Conservation (phyloP, 1,140 invertebrate species). For the Luehdorfia chinensis region DNA sequence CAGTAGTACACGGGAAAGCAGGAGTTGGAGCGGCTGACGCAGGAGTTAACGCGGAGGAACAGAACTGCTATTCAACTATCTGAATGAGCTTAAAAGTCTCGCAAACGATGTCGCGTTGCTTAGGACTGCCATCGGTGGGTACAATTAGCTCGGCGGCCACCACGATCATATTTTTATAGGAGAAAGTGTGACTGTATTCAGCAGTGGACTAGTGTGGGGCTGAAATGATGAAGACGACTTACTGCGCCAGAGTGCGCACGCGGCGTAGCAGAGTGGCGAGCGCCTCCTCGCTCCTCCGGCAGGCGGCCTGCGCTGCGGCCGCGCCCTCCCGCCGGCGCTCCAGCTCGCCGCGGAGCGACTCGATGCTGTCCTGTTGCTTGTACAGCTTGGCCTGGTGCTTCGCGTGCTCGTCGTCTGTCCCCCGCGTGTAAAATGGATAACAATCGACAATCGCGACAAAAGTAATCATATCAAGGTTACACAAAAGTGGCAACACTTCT, state of each 20-base stretch:
- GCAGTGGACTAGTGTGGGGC: no score
- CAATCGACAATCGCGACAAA: no score
- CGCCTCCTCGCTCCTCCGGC: slow-evolving; percentile 29
- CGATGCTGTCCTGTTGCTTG: slow-evolving; percentile 74
- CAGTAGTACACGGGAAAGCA: slow-evolving; percentile 82
- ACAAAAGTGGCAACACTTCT: no score
- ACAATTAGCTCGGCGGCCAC: slow-evolving; percentile 6
- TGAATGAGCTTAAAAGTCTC: slow-evolving; percentile 90
- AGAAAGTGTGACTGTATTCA: no score
- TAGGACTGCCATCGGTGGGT: slow-evolving; percentile 79
- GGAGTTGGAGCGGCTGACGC: slow-evolving; percentile 86
- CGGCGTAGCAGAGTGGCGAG: slow-evolving; percentile 33
- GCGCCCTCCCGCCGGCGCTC: slow-evolving; percentile 29
- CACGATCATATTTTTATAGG: no score
- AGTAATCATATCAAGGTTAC: no score
- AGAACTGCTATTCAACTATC: slow-evolving; percentile 95
- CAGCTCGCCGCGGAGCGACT: slow-evolving; percentile 41
- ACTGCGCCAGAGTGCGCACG: slow-evolving; percentile 46
- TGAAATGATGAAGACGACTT: no score
- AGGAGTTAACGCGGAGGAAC: slow-evolving; percentile 92
- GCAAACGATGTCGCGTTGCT: slow-evolving; percentile 84
- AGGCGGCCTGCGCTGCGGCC: slow-evolving; percentile 9
- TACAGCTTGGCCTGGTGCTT: slow-evolving; percentile 64
- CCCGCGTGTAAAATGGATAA: no score
- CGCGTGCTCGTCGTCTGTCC: slow-evolving; percentile 61